A percentile compares a stretch with the other conserved stretches of the same genome.
These are phyloP conservation scores for Dasyprocta punctata DNA, from an alignment of 2,113 vertebrate genomes.

Conservation along the genomic window DNA sequence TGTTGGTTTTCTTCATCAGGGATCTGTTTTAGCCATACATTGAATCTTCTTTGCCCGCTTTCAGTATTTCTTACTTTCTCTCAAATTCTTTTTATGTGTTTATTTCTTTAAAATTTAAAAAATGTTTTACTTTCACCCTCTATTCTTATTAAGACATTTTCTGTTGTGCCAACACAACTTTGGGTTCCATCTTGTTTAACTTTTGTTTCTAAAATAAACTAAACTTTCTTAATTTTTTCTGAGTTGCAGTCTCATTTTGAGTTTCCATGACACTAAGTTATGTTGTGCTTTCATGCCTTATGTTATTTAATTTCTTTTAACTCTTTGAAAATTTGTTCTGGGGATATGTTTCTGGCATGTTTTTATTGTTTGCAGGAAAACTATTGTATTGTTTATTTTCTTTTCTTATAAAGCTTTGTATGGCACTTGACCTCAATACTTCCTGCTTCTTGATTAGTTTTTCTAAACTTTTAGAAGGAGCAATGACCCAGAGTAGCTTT, in stretches of 20 bases:
- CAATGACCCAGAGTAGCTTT: not conserved
- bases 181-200: not conserved
- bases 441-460: constrained; percentile 31
- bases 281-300: not conserved
- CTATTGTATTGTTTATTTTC: constrained; percentile 16
- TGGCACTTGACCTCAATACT: not conserved
- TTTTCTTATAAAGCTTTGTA: not conserved
- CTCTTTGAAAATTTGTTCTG: not conserved
- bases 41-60: not conserved
- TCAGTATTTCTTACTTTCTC: not conserved
- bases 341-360: not conserved
- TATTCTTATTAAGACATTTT: not conserved
- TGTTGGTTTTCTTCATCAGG: constrained; percentile 4
- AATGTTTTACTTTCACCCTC: not conserved
- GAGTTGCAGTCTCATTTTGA: constrained; percentile 17
- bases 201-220: constrained; percentile 15
- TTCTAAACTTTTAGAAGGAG: not conserved
- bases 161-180: not conserved
- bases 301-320: not conserved
- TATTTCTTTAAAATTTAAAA: constrained; percentile 25
- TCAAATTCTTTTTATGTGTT: not conserved
- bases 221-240: constrained; percentile 16
- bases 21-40: not conserved
- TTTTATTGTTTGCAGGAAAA: constrained; percentile 17
- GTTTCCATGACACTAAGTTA: not conserved